These are phyloP conservation scores for Kradibia gibbosae DNA, from an alignment of 1,140 invertebrate genomes.

Conservation along the genomic window DNA sequence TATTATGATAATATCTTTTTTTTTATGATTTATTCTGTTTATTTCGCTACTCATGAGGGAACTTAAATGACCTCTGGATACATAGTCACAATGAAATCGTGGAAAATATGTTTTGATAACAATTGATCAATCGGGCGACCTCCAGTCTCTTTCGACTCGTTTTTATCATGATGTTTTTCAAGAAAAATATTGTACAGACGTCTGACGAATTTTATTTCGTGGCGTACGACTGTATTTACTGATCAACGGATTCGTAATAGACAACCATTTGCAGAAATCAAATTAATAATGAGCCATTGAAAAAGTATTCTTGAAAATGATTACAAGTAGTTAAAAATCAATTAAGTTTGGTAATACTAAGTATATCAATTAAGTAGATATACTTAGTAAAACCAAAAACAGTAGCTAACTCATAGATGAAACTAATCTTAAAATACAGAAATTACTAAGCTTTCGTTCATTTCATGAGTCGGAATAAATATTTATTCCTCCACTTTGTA, in stretches of 20 bases:
- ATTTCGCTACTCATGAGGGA: constrained; percentile 5
- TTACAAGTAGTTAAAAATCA: no score
- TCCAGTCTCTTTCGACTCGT: background rate
- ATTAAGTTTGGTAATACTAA: no score
- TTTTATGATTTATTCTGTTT: background rate
- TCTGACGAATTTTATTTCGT: background rate
- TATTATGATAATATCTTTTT: background rate
- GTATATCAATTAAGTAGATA: no score
- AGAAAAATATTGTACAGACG: background rate
- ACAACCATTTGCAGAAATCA: no score
- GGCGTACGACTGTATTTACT: background rate
- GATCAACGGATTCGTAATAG: no score
- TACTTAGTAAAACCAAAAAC: no score
- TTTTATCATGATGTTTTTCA: background rate
- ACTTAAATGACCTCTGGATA: background rate
- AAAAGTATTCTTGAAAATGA: no score
- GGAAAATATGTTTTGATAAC: constrained; percentile 23
- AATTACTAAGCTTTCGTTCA: constrained; percentile 19
- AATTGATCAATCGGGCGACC: constrained; percentile 2
- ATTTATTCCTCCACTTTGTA: background rate
- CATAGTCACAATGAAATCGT: background rate
- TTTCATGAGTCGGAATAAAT: background rate
- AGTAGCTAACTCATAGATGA: no score
- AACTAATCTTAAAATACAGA: constrained; percentile 11
- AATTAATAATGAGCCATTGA: no score